Evolutionary conservation across 2,888 invertebrate genomes (phyloP).

Genomic region (Eudemis profundana): DNA sequence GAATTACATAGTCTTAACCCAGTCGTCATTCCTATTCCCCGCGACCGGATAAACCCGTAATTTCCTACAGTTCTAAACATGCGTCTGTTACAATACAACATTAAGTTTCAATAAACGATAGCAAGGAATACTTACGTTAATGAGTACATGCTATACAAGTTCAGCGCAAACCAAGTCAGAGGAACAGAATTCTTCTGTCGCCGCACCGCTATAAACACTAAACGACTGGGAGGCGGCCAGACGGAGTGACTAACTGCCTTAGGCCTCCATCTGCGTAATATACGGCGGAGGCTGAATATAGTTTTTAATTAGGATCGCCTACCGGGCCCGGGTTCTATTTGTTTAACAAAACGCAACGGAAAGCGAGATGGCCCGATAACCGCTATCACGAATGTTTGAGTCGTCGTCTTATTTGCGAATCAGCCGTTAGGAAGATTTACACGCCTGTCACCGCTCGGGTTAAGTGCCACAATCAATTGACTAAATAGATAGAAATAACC

Average conservation of each 20-base stretch:
- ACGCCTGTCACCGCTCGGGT: conserved; percentile 63
- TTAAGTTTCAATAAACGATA: conserved; percentile 12
- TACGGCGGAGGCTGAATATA: conserved; percentile 73
- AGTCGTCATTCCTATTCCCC: no score
- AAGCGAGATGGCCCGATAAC: conserved; percentile 72
- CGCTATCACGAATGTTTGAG: conserved; percentile 67
- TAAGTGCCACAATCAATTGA: conserved; percentile 72
- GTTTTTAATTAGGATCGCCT: conserved; percentile 81
- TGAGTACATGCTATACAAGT: conserved; percentile 36
- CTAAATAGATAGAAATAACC: conserved; percentile 66
- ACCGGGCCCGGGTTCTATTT: conserved; percentile 75
- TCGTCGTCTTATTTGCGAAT: conserved; percentile 71
- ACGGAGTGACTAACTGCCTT: conserved; percentile 69
- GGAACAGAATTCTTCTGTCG: conserved; percentile 55
- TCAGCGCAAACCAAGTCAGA: conserved; percentile 46
- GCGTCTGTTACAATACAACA: not conserved
- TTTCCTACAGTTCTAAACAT: not conserved
- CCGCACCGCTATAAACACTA: conserved; percentile 64
- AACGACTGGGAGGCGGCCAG: conserved; percentile 74
- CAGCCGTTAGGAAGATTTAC: conserved; percentile 76
- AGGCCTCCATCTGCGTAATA: conserved; percentile 72
- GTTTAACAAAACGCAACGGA: conserved; percentile 74
- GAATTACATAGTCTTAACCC: no score
- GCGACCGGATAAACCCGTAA: not conserved
- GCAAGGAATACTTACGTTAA: conserved; percentile 24